Percentiles rank a stretch among this genome's conserved stretches.
Conservation (phyloP, 2,888 invertebrate genomes). For the Escarpia spicata region DNA sequence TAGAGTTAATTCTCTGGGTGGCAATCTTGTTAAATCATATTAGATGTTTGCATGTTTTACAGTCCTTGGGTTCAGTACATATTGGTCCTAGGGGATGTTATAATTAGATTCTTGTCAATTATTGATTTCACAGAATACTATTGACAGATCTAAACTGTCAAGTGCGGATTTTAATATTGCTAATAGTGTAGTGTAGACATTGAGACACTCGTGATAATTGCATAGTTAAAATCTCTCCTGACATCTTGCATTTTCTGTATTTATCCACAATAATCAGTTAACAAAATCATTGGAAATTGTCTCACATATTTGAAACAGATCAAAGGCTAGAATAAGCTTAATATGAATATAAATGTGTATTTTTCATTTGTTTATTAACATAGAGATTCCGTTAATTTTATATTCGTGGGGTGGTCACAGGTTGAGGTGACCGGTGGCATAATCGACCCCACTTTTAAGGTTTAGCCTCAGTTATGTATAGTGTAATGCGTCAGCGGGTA, state of each 20-base stretch:
- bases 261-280: background rate
- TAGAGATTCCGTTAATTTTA: no score
- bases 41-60: background rate
- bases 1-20: no score
- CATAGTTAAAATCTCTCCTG: background rate
- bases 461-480: no score
- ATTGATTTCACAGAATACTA: background rate
- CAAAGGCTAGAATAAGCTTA: background rate
- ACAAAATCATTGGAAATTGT: background rate
- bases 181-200: no score
- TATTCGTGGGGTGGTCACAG: no score
- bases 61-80: background rate
- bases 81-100: background rate
- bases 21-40: background rate
- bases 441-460: no score
- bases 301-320: background rate
- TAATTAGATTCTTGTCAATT: constrained; percentile 13
- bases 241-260: background rate
- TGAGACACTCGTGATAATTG: no score
- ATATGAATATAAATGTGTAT: no score
- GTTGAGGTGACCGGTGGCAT: no score
- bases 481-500: no score
- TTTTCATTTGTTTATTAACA: no score
- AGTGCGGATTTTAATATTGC: background rate
- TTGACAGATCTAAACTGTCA: background rate